Base-by-base conservation (phyloP, 2,888 invertebrate genomes). In the Panorpa germanica region DNA sequence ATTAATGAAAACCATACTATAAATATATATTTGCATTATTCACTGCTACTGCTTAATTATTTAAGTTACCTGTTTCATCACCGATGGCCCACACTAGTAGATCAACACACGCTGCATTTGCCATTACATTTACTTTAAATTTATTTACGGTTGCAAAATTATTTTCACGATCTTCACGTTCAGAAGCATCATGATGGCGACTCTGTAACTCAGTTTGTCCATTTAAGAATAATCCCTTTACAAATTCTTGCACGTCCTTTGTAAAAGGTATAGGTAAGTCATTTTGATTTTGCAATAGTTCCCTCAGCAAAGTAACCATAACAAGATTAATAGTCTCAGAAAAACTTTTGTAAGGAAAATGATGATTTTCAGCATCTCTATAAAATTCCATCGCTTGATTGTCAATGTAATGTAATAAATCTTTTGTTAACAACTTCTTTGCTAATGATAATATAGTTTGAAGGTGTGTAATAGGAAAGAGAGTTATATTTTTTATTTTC, bases 41-140 rank as follows among this genome's bases (percentile, higher is more conserved):
- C 4, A 15, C 7, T 27, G 4, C 6, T 11, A 11, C 15, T n/a
- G 15, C 13, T 10, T 19, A 15, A 9, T 13, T n/a, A 13, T 9
- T 10, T 21, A 24, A 40, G 46, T 59, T 52, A 88, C 91, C 90
- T 47, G 85, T 82, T 61, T 95, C 95, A 52, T 95, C 95, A 2
- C 82, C 80, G 39, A 93, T 90, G 2, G 95, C 91, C 96, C 96
- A 98, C 17, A 96, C 93, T 2, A 98, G 63, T 5, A 98, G 62
- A 53, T 98, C 95, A 0, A 98, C 90, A 47, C 95, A 96, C 2
- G 91, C 91, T 0, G 95, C 90, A 56, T 93, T 93, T 1, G 91
- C 88, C 74, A 88, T 86, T 0, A 95, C 90, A 46, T 90, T 90
- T 20, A 91, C 75, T 59, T 88, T 86, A 50, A 86, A 88, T 49